Percentiles rank a stretch among this genome's conserved stretches.
These are phyloP conservation scores for Gadopsis bispinosus DNA, from an alignment of 2,797 vertebrate species.

Conservation along the genomic window DNA sequence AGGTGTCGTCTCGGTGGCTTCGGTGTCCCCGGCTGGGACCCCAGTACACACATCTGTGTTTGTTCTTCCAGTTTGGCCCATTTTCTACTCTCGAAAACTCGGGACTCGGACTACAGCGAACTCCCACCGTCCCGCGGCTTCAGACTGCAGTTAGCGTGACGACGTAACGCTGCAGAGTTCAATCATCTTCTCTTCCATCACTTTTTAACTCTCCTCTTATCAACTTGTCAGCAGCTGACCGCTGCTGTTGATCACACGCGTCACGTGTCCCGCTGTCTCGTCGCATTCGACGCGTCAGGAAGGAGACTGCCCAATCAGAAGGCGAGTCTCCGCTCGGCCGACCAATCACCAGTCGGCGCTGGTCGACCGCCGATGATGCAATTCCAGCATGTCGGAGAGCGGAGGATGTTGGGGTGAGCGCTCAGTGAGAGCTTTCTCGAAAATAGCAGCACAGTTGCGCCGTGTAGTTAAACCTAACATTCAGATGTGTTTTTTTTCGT, in stretches of 20 bases:
- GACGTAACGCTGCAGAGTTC: neutral
- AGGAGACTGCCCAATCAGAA: constrained; percentile 46
- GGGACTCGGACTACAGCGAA: neutral
- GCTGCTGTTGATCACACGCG: constrained; percentile 29
- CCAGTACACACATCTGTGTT: neutral
- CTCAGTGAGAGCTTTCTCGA: neutral
- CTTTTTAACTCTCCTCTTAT: constrained; percentile 28
- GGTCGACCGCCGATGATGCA: constrained; percentile 72
- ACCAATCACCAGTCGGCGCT: constrained; percentile 63
- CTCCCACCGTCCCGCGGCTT: neutral
- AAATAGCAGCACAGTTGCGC: neutral
- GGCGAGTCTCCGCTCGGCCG: neutral
- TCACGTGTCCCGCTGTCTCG: constrained; percentile 53
- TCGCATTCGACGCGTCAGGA: constrained; percentile 27
- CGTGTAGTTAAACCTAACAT: neutral
- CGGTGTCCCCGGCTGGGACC: neutral
- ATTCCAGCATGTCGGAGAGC: constrained; percentile 28
- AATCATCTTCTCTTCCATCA: constrained; percentile 11
- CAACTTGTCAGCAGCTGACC: constrained; percentile 27
- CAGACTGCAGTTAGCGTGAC: neutral
- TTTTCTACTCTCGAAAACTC: constrained; percentile 31
- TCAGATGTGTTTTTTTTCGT: neutral
- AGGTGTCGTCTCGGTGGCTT: constrained; percentile 57
- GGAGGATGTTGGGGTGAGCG: constrained; percentile 83
- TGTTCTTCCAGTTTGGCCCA: constrained; percentile 55